A percentile compares a stretch with the other conserved stretches of the same genome.
Evolutionary conservation across 2,797 vertebrate species (phyloP).

Genomic region (Notolabrus celidotus): DNA sequence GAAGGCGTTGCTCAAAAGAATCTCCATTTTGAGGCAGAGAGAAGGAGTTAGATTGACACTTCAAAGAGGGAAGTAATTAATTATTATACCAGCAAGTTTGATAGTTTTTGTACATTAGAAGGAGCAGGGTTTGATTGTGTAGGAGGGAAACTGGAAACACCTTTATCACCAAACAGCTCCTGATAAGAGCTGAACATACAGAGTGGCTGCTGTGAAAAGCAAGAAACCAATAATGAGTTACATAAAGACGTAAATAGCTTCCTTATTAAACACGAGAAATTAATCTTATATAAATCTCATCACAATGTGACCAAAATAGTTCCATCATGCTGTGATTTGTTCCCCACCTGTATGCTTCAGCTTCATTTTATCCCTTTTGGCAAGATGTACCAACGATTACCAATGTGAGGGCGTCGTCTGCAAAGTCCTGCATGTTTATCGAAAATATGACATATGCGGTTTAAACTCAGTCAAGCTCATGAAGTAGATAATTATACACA

Average conservation of each 20-base stretch:
- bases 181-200: neutral
- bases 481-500: conserved; percentile 32
- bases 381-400: neutral
- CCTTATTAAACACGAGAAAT: conserved; percentile 1
- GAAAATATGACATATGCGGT: conserved; percentile 38
- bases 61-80: conserved; percentile 25
- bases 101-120: conserved; percentile 5
- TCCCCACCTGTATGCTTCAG: neutral
- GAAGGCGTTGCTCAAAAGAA: conserved; percentile 1
- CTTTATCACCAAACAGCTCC: conserved; percentile 3
- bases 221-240: conserved; percentile 3
- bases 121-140: neutral
- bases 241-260: neutral
- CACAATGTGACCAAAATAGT: neutral
- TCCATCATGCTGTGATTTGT: neutral
- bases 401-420: neutral
- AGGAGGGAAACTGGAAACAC: conserved; percentile 10
- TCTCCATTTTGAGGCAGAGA: conserved; percentile 8
- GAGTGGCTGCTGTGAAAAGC: conserved; percentile 2
- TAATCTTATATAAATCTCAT: conserved; percentile 8
- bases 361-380: neutral
- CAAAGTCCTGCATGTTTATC: conserved; percentile 4
- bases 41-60: conserved; percentile 22
- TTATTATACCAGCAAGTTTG: neutral
- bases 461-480: conserved; percentile 34